A percentile compares a stretch with the other conserved stretches of the same genome.
Conservation (phyloP, 2,113 vertebrate genomes). For the Toxostoma redivivum region DNA sequence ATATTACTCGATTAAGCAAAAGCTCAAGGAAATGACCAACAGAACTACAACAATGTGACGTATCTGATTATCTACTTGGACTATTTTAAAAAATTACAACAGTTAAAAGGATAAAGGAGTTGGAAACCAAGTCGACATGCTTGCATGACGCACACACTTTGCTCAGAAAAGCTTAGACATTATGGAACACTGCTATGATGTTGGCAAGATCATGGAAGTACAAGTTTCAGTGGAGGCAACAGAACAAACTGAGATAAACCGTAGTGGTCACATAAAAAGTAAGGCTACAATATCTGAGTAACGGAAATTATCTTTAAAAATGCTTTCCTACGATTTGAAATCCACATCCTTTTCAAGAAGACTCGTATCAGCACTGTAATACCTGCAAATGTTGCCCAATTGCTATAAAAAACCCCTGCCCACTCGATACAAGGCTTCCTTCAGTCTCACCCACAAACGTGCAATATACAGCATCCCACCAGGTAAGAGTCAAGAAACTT, state of each 20-base stretch:
- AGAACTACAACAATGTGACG: fast-evolving
- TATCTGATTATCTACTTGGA: neutral
- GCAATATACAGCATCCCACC: neutral
- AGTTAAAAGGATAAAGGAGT: neutral
- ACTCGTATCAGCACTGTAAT: neutral
- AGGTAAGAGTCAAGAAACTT: neutral
- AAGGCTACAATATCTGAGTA: neutral
- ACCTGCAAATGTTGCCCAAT: fast-evolving
- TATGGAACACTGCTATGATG: neutral
- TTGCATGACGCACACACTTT: fast-evolving
- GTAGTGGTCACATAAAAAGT: neutral
- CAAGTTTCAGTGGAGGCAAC: neutral
- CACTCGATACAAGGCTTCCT: fast-evolving
- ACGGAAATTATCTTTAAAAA: neutral
- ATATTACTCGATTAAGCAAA: neutral
- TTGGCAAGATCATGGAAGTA: fast-evolving
- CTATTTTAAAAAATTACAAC: neutral
- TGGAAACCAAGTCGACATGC: neutral
- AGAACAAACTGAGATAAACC: neutral
- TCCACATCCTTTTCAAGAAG: neutral
- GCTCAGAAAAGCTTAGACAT: neutral
- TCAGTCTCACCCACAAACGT: fast-evolving
- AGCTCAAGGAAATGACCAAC: neutral
- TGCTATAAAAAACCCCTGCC: neutral
- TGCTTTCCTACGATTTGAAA: neutral